Conservation (phyloP, 1,140 invertebrate species). For the Drosophila funebris region DNA sequence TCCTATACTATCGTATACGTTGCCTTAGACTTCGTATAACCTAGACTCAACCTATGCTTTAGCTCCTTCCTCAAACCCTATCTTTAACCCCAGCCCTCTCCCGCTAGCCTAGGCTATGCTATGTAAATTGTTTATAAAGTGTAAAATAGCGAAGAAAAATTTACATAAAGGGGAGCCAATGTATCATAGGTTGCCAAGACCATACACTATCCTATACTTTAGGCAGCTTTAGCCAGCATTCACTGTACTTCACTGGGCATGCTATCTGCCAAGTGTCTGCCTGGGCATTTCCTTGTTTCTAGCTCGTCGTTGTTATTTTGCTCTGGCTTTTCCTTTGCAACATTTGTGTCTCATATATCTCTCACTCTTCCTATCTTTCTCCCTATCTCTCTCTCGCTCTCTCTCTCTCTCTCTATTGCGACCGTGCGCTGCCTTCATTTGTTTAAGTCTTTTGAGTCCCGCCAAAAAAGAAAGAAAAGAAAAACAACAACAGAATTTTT, state of each 20-base stretch:
- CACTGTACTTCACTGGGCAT: conserved; percentile 14
- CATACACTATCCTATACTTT: background rate
- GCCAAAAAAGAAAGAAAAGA: conserved; percentile 20
- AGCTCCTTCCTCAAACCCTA: no score
- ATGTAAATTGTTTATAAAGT: no score
- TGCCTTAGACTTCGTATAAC: no score
- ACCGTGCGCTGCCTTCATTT: conserved; percentile 56
- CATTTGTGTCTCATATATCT: conserved; percentile 42
- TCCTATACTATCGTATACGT: no score
- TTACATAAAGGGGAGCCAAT: no score
- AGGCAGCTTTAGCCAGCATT: background rate
- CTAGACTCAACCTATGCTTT: no score
- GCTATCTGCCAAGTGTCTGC: conserved; percentile 61
- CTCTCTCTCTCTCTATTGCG: conserved; percentile 47
- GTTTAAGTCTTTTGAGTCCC: conserved; percentile 60
- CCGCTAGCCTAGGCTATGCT: no score
- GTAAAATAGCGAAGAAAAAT: no score
- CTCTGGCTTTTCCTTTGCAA: background rate
- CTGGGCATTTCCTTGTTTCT: conserved; percentile 62
- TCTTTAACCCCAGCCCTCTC: no score
- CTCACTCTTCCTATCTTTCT: no score
- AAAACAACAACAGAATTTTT: conserved; percentile 27
- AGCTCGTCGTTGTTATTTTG: conserved; percentile 10
- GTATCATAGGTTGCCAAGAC: no score
- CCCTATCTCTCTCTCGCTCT: no score